Conservation (phyloP, 2,888 invertebrate genomes). For the Thalpophila matura region DNA sequence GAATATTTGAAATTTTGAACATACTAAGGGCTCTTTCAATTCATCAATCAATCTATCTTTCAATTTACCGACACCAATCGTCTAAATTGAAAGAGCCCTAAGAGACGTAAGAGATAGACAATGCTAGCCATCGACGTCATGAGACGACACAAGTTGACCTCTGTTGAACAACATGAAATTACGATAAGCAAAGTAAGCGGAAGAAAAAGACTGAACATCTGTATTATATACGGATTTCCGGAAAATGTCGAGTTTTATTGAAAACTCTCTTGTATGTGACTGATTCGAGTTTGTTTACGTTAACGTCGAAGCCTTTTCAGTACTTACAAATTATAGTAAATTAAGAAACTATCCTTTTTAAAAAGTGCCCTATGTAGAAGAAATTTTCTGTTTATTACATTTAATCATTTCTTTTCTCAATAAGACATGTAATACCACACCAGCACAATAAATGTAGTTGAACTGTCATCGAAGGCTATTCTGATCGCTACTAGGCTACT, state of each 20-base stretch:
- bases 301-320: not conserved
- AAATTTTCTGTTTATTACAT: not conserved
- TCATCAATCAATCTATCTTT: too few relatives aligned
- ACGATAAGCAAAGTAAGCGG: not conserved
- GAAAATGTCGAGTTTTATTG: not conserved
- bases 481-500: not conserved
- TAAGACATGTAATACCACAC: not conserved
- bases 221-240: not conserved
- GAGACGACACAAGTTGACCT: not conserved
- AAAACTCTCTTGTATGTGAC: not conserved
- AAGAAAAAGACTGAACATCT: not conserved
- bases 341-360: too few relatives aligned
- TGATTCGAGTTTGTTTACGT: not conserved
- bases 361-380: too few relatives aligned
- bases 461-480: not conserved
- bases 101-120: not conserved
- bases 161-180: not conserved
- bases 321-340: too few relatives aligned
- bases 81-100: too few relatives aligned
- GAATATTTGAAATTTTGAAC: slow-evolving; percentile 6
- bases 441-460: not conserved
- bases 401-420: not conserved
- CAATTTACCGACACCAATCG: too few relatives aligned
- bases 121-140: not conserved
- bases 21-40: too few relatives aligned